Conservation (phyloP, 2,797 vertebrate species). For the Argentina silus region DNA sequence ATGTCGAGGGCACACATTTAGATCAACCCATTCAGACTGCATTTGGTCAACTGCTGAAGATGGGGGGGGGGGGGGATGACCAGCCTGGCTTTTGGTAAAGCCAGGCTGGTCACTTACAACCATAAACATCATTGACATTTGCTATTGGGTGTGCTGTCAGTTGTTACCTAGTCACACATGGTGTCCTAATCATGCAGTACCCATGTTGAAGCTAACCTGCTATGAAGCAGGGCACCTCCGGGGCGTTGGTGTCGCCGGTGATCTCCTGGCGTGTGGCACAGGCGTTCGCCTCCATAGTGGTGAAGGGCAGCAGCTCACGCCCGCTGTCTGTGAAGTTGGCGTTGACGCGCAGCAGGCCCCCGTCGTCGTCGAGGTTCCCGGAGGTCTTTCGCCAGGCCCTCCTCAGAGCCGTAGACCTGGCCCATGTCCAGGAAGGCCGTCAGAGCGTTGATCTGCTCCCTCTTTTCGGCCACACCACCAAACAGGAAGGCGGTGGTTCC, state of each 20-base stretch:
- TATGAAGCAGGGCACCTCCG: slow-evolving; percentile 85
- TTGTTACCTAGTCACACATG: no score
- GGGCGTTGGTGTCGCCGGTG: slow-evolving; percentile 59
- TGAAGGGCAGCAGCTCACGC: slow-evolving; percentile 81
- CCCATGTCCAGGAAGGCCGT: slow-evolving; percentile 86
- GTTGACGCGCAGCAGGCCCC: slow-evolving; percentile 84
- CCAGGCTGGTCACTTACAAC: no score
- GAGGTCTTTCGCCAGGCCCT: slow-evolving; percentile 68
- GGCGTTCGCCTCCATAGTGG: slow-evolving; percentile 47
- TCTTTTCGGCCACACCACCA: slow-evolving; percentile 56
- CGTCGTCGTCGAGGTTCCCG: slow-evolving; percentile 72
- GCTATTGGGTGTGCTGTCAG: no score
- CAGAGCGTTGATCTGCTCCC: slow-evolving; percentile 87
- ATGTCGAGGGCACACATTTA: no score
- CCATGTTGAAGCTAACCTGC: slow-evolving; percentile 77
- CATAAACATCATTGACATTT: no score
- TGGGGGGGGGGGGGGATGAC: no score
- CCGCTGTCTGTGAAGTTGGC: slow-evolving; percentile 73
- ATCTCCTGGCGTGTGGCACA: slow-evolving; percentile 80
- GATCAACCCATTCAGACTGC: neutral
- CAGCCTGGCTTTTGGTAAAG: no score
- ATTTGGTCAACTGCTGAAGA: no score
- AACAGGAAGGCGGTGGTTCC: slow-evolving; percentile 65
- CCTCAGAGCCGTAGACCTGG: slow-evolving; percentile 83
- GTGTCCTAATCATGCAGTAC: no score